Evolutionary conservation across 2,113 vertebrate species (phyloP), one percentile per base, ranked within the genome.

Genomic region (Cisticola juncidis): DNA sequence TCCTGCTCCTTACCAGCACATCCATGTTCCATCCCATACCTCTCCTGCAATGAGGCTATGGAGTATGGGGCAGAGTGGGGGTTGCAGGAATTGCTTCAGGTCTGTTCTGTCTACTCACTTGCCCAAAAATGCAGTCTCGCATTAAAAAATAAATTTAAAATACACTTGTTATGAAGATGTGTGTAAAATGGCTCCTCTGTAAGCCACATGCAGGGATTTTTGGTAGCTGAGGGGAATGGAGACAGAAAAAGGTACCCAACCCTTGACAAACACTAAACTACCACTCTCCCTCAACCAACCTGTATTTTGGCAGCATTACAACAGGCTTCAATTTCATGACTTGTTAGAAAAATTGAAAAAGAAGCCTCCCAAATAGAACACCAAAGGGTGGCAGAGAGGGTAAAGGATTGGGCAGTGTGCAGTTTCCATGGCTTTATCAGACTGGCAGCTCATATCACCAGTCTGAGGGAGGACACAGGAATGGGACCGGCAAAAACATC

Each of bases 11-110:
- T 9, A 19, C 11, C 44, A 54, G 36, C 64, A 54, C 21, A 53
- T 18, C 33, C 0, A 0, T 8, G 2, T 57, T 44, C 36, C 29
- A 58, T 3, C 35, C 12, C 1, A 1, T 16, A 64, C 20, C 38
- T 77, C 48, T 21, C 40, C 45, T 70, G 45, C 70, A 38, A 2
- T 20, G n/a, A 38, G 29, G 33, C 28, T 53, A 35, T 1, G 2
- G 44, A 40, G 6, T 16, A 42, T 1, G 6, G 66, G 66, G 40
- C 31, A 74, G 50, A 76, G 17, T 47, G 5, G 53, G 15, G 22
- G 16, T 57, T 35, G 25, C 24, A 74, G 12, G 21, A 29, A 20
- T 38, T 81, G 12, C 40, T 36, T n/a, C 45, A 38, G 33, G 11
- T 36, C 42, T 88, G 19, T 18, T 69, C 35, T 17, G 8, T 35